Base-by-base conservation (phyloP, 1,140 invertebrate genomes). In the Papilio polytes region DNA sequence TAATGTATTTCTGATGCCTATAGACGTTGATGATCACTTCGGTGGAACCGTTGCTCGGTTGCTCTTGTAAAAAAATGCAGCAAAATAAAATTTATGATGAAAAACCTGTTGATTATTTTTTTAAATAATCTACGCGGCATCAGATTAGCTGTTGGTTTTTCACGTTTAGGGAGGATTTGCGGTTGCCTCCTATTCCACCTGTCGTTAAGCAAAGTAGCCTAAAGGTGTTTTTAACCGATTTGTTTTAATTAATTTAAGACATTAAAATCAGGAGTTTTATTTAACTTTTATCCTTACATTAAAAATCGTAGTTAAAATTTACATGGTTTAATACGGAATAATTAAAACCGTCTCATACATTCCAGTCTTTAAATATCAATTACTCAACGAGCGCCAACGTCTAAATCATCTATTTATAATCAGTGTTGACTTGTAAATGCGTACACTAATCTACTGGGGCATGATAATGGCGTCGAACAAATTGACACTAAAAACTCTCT, bases 391-490 rank as follows among this genome's bases (percentile, higher is more conserved):
- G 81, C 63, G 20, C 66, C 66, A 80, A 48, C 80, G 59, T 82
- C 53, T 81, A 81, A 76, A 81, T 82, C 66, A 79, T 84, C 83
- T 85, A 84, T 83, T 84, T 80, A 85, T 86, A 82, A 51, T 44
- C 59, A 26, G 79, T 80, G 79, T 83, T 83, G 46, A 86, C 73
- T 80, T 82, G 80, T 84, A 80, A 78, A 81, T 83, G 80, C 76
- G 81, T 83, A 80, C 80, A 59, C 76, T 82, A 81, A 81, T 82
- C 82, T 82, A 59, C 44, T 66, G 80, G 80, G 74, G 78, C 73
- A 51, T 74, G 22, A 83, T 80, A 63, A 80, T 85, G 81, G 82
- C 84, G 83, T 80, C 53, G 80, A 76, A 82, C 72, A 80, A 78
- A 63, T 78, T 63, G 56, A n/a, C 56, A 78, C 56, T 63, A 18